Evolutionary conservation across 1,140 invertebrate genomes (phyloP).

Genomic region (Hypothenemus hampei): DNA sequence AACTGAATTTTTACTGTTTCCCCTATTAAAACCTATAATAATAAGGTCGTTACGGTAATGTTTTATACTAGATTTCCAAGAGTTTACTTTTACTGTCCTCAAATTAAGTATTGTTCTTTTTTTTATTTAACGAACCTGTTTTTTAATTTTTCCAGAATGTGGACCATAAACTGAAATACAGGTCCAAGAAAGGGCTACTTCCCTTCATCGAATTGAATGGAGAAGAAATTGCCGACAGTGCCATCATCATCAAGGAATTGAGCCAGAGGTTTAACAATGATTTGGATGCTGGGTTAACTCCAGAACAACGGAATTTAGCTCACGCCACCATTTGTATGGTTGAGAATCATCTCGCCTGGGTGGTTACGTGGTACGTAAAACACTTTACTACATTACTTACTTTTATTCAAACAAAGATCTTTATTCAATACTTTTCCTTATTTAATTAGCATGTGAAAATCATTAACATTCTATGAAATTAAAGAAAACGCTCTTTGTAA

Average conservation of each 20-base stretch:
- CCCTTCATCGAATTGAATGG: conserved; percentile 92
- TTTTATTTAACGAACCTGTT: too few relatives aligned
- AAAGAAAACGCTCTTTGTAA: too few relatives aligned
- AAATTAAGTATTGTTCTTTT: too few relatives aligned
- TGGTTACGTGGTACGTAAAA: conserved; percentile 59
- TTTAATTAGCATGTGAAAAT: too few relatives aligned
- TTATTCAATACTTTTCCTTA: too few relatives aligned
- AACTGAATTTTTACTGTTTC: conserved; percentile 12
- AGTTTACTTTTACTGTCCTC: neutral
- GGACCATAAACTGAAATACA: conserved; percentile 88
- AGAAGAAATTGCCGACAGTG: conserved; percentile 86
- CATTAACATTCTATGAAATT: too few relatives aligned
- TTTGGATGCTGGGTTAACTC: conserved; percentile 69
- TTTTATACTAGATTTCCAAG: neutral
- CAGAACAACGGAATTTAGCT: conserved; percentile 79
- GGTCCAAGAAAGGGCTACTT: conserved; percentile 87
- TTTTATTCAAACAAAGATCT: too few relatives aligned
- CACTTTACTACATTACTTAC: too few relatives aligned
- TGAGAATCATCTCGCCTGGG: conserved; percentile 89
- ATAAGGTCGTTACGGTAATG: conserved; percentile 11
- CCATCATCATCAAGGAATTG: conserved; percentile 82
- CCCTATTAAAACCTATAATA: conserved; percentile 10
- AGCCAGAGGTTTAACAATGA: conserved; percentile 77
- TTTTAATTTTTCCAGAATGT: conserved; percentile 72
- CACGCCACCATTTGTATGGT: conserved; percentile 95